Evolutionary conservation across 2,797 vertebrate species (phyloP), one percentile per base, ranked within the genome.

Genomic region (Neoniphon sammara): DNA sequence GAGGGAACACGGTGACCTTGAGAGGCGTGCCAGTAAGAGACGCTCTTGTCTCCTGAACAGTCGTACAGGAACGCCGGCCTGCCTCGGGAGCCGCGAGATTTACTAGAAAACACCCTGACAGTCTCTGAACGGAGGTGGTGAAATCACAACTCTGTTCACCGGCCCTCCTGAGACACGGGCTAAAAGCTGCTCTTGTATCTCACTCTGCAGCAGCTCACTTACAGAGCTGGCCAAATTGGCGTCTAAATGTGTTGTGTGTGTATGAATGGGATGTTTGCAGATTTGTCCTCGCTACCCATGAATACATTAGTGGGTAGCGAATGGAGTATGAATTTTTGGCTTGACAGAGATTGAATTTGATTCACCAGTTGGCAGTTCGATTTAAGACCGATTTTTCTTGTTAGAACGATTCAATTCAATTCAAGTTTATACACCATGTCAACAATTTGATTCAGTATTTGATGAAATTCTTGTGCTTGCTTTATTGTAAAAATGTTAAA

Each of bases 101-200:
- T 89, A 88, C 88, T 88, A 81, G 86, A 87, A 90, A 83, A 81
- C 44, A 49, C 59, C 55, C 63, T 87, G 87, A 89, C 82, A 84
- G 60, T 52, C 82, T 62, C 59, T 52, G 73, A 65, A 68, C 78
- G 82, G 82, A 56, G 23, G 69, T 4, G 79, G 66, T 70, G 68
- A 90, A 89, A 84, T 84, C 78, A 67, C 89, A 52, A 60, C 71
- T 70, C 31, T 73, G 84, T 66, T 86, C 80, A 57, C 55, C 57
- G 15, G 66, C n/a, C 65, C 87, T 82, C 81, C 77, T 54, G 86
- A 81, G 89, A 89, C 60, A 2, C 63, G 63, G 9, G 78, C 88
- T 89, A 88, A 91, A 90, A 91, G 72, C 86, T 82, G 74, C 80
- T 70, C 76, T 68, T 83, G 81, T 80, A 75, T 73, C 71, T 59